Conservation (phyloP, 64 coral and sea anemone species). For the Actinia tenebrosa region DNA sequence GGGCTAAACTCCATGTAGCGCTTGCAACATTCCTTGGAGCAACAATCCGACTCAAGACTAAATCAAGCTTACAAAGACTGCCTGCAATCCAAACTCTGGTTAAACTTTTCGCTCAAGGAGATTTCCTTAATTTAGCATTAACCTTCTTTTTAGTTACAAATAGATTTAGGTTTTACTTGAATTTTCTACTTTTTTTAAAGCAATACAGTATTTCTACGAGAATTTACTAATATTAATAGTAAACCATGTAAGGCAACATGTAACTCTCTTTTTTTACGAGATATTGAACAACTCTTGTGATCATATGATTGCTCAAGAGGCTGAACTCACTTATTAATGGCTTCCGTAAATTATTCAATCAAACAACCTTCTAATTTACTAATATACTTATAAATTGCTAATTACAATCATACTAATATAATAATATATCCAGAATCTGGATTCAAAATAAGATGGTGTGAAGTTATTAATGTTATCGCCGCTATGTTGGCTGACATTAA, state of each 20-base stretch:
- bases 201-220: no score
- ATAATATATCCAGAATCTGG: neutral
- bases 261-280: neutral
- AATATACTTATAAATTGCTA: neutral
- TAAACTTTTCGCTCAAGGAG: neutral
- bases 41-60: no score
- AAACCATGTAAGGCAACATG: neutral
- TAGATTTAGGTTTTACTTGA: neutral
- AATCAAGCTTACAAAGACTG: no score
- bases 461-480: no score
- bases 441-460: neutral
- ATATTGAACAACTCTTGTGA: neutral
- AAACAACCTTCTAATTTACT: neutral
- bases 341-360: no score
- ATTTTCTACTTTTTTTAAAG: slow-evolving; percentile 3
- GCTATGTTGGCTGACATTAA: no score
- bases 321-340: no score
- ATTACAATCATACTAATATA: no score
- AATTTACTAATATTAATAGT: neutral
- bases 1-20: no score
- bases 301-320: no score
- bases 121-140: neutral
- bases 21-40: no score
- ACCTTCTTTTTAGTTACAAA: neutral
- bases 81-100: neutral